Evolutionary conservation across 2,797 vertebrate species (phyloP).

Genomic region (Passerculus sandwichensis): DNA sequence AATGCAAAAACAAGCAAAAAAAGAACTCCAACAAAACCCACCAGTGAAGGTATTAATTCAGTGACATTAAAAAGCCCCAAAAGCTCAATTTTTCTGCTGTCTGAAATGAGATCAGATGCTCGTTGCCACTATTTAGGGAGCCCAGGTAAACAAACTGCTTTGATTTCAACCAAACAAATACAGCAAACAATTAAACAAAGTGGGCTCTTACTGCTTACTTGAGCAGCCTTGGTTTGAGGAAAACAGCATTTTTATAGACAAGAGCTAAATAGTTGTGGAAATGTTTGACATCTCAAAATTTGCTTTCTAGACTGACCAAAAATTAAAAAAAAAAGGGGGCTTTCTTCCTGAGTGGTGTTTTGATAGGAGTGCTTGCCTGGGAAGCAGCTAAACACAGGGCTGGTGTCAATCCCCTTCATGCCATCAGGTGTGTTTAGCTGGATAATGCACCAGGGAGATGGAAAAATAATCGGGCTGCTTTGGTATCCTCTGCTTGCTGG

Average conservation of each 20-base stretch:
- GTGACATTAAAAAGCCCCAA: accelerated
- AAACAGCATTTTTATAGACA: neutral
- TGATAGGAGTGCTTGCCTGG: neutral
- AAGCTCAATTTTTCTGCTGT: neutral
- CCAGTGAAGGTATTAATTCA: neutral
- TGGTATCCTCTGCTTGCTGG: neutral
- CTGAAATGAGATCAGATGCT: neutral
- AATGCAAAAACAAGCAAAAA: neutral
- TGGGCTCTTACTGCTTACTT: neutral
- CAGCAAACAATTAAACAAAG: neutral
- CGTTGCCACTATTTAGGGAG: neutral
- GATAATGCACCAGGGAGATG: neutral
- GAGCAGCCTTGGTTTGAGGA: neutral
- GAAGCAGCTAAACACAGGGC: neutral
- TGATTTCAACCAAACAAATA: neutral
- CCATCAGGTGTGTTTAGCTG: neutral
- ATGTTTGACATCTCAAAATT: neutral
- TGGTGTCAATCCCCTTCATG: neutral
- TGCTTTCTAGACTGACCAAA: neutral
- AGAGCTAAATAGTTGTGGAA: neutral
- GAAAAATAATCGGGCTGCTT: slow-evolving; percentile 32
- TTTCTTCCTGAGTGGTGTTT: neutral
- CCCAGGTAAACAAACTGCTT: neutral
- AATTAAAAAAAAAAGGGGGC: accelerated
- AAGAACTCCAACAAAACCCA: neutral